Conservation (phyloP, 2,797 vertebrate genomes). For the Nyctalus aviator region DNA sequence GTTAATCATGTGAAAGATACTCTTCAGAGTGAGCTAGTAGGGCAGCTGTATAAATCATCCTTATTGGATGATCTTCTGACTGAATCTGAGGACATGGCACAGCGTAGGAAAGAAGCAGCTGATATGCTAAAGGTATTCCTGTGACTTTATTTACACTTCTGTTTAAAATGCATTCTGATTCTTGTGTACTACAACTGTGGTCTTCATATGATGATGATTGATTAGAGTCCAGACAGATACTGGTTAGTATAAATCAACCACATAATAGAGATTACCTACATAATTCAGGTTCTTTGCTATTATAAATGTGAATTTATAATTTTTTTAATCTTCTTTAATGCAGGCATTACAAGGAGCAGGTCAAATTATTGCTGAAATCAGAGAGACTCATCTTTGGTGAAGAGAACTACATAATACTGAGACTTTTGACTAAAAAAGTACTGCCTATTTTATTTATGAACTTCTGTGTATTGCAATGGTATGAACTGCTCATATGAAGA, state of each 20-base stretch:
- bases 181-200: background rate
- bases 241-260: background rate
- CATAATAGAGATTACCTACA: background rate
- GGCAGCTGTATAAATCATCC: constrained; percentile 95
- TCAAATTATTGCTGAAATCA: constrained; percentile 98
- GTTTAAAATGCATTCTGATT: constrained; percentile 10
- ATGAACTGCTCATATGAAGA: constrained; percentile 86
- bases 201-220: background rate
- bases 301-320: background rate
- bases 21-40: constrained; percentile 98
- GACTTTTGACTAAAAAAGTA: constrained; percentile 86
- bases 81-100: constrained; percentile 99
- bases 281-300: constrained; percentile 15
- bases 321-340: constrained; percentile 31
- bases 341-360: constrained; percentile 98
- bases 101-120: constrained; percentile 96
- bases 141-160: background rate
- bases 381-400: constrained; percentile 99
- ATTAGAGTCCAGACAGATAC: constrained; percentile 13
- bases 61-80: constrained; percentile 96
- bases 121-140: constrained; percentile 98
- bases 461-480: constrained; percentile 86
- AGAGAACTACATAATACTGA: constrained; percentile 75
- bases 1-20: constrained; percentile 99
- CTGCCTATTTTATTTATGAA: constrained; percentile 92